Evolutionary conservation across 2,888 invertebrate species (phyloP).

Genomic region (Schizotus pectinicornis): DNA sequence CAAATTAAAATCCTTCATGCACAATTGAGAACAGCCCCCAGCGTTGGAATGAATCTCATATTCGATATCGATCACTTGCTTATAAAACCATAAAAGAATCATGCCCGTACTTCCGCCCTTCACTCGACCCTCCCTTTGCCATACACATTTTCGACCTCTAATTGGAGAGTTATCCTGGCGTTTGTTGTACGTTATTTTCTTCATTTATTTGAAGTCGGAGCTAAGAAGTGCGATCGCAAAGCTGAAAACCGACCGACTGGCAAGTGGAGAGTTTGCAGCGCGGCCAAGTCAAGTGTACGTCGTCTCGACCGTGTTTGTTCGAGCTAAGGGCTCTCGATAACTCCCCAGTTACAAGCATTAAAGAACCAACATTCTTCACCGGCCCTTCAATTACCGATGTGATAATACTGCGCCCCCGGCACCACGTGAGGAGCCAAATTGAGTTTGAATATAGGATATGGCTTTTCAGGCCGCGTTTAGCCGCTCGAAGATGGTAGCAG

Average conservation of each 20-base stretch:
- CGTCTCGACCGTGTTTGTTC: conserved; percentile 45
- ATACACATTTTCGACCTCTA: too few species aligned
- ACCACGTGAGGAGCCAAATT: conserved; percentile 35
- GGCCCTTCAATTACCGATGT: conserved; percentile 51
- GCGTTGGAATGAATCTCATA: too few species aligned
- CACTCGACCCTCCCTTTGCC: too few species aligned
- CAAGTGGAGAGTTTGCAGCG: conserved; percentile 33
- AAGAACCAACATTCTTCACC: conserved; percentile 48
- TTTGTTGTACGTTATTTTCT: too few species aligned
- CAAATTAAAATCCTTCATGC: too few species aligned
- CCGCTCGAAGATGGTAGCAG: too few species aligned
- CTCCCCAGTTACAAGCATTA: conserved; percentile 44
- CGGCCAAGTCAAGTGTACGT: conserved; percentile 31
- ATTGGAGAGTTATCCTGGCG: too few species aligned
- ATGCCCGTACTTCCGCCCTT: too few species aligned
- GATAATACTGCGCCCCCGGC: conserved; percentile 41
- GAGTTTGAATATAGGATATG: conserved; percentile 49
- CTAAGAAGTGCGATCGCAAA: conserved; percentile 18
- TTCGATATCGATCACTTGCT: too few species aligned
- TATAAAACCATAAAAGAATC: too few species aligned
- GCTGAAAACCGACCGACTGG: conserved; percentile 28
- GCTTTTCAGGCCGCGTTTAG: conserved; percentile 31
- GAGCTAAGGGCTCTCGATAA: conserved; percentile 44
- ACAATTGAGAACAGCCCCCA: too few species aligned
- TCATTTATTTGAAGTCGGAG: conserved; percentile 12